These are phyloP conservation scores for Drosophila simulans DNA, from an alignment of 1,140 invertebrate species.

Conservation along the genomic window DNA sequence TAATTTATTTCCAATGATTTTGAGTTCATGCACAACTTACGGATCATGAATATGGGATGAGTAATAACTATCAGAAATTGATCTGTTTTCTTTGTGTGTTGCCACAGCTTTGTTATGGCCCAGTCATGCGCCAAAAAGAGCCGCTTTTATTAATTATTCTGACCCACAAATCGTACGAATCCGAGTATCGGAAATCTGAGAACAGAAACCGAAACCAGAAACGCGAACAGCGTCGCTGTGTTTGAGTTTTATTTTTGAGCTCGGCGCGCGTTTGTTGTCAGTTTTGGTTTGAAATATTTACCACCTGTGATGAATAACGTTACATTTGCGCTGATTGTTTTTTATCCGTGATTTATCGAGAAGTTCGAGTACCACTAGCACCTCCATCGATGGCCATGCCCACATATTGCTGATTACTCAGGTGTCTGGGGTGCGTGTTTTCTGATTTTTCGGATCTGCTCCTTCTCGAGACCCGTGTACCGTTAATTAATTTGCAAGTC, in stretches of 20 bases:
- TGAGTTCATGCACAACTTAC: too few species aligned
- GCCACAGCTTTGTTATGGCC: constrained; percentile 46
- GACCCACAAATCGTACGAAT: constrained; percentile 68
- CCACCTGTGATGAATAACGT: constrained; percentile 83
- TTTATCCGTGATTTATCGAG: constrained; percentile 73
- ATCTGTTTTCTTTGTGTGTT: constrained; percentile 18
- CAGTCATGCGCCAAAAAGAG: constrained; percentile 67
- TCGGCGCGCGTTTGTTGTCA: constrained; percentile 78
- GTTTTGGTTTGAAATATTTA: constrained; percentile 69
- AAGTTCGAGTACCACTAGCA: constrained; percentile 60
- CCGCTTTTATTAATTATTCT: constrained; percentile 77
- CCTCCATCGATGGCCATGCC: constrained; percentile 57
- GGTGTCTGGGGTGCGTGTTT: constrained; percentile 62
- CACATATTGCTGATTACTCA: constrained; percentile 80
- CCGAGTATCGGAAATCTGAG: constrained; percentile 48
- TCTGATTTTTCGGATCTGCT: constrained; percentile 15
- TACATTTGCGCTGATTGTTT: constrained; percentile 75
- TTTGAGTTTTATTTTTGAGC: constrained; percentile 28
- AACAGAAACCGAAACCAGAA: constrained; percentile 26
- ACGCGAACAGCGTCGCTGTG: constrained; percentile 18
- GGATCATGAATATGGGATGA: not conserved
- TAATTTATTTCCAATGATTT: too few species aligned
- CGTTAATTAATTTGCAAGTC: constrained; percentile 81
- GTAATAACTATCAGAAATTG: constrained; percentile 11
- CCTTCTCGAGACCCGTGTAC: constrained; percentile 58